These are phyloP conservation scores for Drepana falcataria DNA, from an alignment of 2,888 invertebrate genomes.

Conservation along the genomic window DNA sequence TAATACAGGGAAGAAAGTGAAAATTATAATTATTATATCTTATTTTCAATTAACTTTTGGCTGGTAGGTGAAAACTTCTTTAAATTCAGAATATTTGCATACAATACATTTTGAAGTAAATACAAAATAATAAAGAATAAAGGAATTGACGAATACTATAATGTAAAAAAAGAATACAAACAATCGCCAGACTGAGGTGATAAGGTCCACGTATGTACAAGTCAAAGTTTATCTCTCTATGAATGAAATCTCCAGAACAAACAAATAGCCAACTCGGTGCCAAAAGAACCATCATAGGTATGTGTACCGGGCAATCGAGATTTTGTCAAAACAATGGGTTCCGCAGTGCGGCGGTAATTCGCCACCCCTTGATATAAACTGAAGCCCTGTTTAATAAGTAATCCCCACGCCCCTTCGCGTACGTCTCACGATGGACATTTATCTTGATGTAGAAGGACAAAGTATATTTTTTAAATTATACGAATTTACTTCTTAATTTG, in stretches of 20 bases:
- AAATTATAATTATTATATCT: too few species aligned
- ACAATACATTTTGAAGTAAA: too few species aligned
- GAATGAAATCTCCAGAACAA: conserved; percentile 14
- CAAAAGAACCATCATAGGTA: conserved; percentile 8
- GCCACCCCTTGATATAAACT: conserved; percentile 30
- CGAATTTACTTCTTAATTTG: neutral
- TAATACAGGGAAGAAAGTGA: too few species aligned
- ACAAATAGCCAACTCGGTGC: conserved; percentile 11
- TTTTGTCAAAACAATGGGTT: conserved; percentile 42
- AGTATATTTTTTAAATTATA: conserved; percentile 24
- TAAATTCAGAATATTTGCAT: too few species aligned
- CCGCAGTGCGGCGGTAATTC: conserved; percentile 58
- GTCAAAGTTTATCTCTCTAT: neutral
- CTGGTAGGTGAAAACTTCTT: too few species aligned
- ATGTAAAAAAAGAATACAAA: too few species aligned
- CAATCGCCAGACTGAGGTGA: too few species aligned
- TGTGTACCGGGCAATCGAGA: conserved; percentile 24
- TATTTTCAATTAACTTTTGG: too few species aligned
- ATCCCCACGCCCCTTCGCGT: conserved; percentile 28
- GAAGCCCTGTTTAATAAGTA: conserved; percentile 40
- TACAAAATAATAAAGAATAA: too few species aligned
- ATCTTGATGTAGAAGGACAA: conserved; percentile 23
- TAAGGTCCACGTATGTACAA: too few species aligned
- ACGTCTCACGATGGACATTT: conserved; percentile 23
- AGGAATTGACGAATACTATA: too few species aligned